A percentile compares a stretch with the other conserved stretches of the same genome.
These are phyloP conservation scores for Oncorhynchus mykiss DNA, from an alignment of 2,113 vertebrate genomes.

Conservation along the genomic window DNA sequence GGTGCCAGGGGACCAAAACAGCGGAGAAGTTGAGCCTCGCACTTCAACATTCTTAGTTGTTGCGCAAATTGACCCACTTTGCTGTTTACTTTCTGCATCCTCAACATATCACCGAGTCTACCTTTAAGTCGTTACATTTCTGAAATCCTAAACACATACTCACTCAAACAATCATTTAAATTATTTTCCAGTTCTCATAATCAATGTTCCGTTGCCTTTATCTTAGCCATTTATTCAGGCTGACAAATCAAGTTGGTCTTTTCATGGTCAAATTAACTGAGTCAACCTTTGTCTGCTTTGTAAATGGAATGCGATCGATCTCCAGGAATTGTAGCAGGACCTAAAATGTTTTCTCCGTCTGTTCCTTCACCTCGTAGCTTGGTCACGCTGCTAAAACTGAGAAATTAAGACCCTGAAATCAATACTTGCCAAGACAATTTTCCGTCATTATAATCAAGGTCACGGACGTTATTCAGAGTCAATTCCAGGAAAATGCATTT, in stretches of 20 bases:
- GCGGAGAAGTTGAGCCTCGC: too few relatives aligned
- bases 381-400: slow-evolving; percentile 74
- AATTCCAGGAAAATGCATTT: slow-evolving; percentile 75
- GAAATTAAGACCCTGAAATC: slow-evolving; percentile 79
- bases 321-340: slow-evolving; percentile 70
- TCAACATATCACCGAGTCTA: too few relatives aligned
- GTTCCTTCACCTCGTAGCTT: slow-evolving; percentile 71
- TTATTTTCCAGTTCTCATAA: not conserved
- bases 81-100: too few relatives aligned
- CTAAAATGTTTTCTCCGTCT: slow-evolving; percentile 71
- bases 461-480: slow-evolving; percentile 78
- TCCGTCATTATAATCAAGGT: slow-evolving; percentile 79
- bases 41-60: too few relatives aligned
- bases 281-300: slow-evolving; percentile 70
- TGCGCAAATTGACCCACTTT: too few relatives aligned
- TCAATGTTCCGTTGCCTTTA: not conserved
- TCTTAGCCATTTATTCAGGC: slow-evolving; percentile 16
- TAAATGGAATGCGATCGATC: slow-evolving; percentile 82
- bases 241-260: slow-evolving; percentile 63
- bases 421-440: slow-evolving; percentile 80
- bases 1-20: too few relatives aligned
- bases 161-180: too few relatives aligned
- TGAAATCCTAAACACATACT: too few relatives aligned
- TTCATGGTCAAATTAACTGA: slow-evolving; percentile 75
- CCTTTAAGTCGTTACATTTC: too few relatives aligned